Conservation (phyloP, 2,113 vertebrate genomes). For the Motacilla alba region DNA sequence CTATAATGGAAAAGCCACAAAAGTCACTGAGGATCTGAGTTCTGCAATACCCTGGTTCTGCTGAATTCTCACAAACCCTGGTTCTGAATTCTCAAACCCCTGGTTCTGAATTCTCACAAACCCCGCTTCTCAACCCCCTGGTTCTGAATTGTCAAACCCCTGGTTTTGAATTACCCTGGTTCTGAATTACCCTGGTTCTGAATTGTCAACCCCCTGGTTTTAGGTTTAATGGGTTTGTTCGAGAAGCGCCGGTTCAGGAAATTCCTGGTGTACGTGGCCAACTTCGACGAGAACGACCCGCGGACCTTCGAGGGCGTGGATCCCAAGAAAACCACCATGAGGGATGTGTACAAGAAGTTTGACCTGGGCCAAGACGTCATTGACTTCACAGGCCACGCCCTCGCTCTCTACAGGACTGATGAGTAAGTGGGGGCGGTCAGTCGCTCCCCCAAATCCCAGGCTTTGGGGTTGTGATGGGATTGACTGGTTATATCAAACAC, state of each 20-base stretch:
- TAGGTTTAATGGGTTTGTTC: conserved; percentile 93
- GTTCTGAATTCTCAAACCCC: no score
- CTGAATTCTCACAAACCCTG: not conserved
- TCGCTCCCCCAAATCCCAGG: not conserved
- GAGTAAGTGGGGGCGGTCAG: conserved; percentile 78
- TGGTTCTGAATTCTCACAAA: not conserved
- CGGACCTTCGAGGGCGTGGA: conserved; percentile 85
- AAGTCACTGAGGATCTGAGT: rapidly evolving
- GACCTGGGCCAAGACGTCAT: conserved; percentile 87
- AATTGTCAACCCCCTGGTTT: not conserved
- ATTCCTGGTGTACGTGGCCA: conserved; percentile 85
- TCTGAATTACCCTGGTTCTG: not conserved
- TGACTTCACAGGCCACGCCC: conserved; percentile 95
- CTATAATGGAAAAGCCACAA: not conserved
- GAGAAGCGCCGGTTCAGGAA: conserved; percentile 94
- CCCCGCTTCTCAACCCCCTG: no score
- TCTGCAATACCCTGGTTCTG: not conserved
- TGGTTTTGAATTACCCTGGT: no score
- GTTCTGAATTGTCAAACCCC: not conserved
- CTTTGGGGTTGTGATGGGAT: not conserved
- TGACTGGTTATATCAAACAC: not conserved
- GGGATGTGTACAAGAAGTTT: conserved; percentile 88
- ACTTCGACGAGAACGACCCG: conserved; percentile 87
- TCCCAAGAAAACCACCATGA: conserved; percentile 87
- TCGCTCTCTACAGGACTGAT: conserved; percentile 95